Evolutionary conservation across 2,888 invertebrate genomes (phyloP).

Genomic region (Chalcosyrphus nemorum): DNA sequence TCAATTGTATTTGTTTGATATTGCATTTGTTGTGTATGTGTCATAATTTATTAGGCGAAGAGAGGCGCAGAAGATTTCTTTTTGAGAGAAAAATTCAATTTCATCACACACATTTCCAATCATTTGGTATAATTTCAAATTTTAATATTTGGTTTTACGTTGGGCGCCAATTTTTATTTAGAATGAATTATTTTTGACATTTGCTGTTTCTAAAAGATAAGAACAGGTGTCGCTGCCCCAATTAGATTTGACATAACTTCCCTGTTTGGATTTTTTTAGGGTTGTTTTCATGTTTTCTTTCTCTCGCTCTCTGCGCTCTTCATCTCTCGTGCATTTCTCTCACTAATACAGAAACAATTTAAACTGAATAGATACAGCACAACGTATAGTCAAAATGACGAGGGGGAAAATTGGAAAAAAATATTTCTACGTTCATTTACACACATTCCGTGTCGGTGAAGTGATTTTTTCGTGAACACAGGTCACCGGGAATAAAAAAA

Average conservation of each 20-base stretch:
- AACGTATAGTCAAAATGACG: slow-evolving; percentile 49
- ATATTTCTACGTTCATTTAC: slow-evolving; percentile 73
- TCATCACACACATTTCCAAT: slow-evolving; percentile 27
- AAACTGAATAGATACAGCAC: slow-evolving; percentile 54
- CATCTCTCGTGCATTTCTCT: slow-evolving; percentile 7
- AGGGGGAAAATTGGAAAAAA: slow-evolving; percentile 69
- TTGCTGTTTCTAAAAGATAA: slow-evolving; percentile 21
- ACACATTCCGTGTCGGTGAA: slow-evolving; percentile 73
- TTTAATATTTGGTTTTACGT: background rate
- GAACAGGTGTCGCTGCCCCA: slow-evolving; percentile 68
- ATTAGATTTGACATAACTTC: slow-evolving; percentile 65
- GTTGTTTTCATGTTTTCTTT: slow-evolving; percentile 62
- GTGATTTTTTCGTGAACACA: slow-evolving; percentile 71
- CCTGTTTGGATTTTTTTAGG: slow-evolving; percentile 60
- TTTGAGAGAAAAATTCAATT: slow-evolving; percentile 25
- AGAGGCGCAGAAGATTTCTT: slow-evolving; percentile 2
- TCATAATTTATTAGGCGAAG: slow-evolving; percentile 19
- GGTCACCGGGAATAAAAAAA: slow-evolving; percentile 57
- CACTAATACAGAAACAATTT: background rate
- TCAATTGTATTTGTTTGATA: slow-evolving; percentile 57
- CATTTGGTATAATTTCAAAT: background rate
- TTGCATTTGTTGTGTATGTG: slow-evolving; percentile 49
- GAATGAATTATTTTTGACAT: background rate
- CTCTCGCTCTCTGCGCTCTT: slow-evolving; percentile 10
- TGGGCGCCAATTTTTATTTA: background rate